Base-by-base conservation (phyloP, 2,113 vertebrate genomes). In the Salminus brasiliensis region DNA sequence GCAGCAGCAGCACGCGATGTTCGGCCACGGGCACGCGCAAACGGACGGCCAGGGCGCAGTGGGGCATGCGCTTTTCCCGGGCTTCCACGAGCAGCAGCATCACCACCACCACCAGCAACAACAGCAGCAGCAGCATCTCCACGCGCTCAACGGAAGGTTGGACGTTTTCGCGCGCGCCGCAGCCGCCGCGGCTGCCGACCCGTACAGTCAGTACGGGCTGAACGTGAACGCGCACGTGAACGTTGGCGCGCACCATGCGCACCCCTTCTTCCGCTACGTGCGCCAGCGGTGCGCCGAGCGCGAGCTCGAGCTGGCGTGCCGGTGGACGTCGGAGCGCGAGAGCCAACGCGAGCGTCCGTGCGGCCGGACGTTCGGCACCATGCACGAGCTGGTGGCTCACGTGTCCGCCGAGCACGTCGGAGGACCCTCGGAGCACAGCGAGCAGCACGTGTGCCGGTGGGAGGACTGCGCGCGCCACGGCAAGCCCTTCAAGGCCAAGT, bases 401-500 rank as follows among this genome's bases (percentile, higher is more conserved):
- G 95, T 97, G 88, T 94, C 95, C 0, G 93, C 95, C 83, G 95
- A 96, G 85, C 95, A 97, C 60, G 84, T 96, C 92, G 95, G 95
- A 59, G 96, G 96, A 59, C 95, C 95, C n/a, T 55, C n/a, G n/a
- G 21, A n/a, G 0, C 47, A 49, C 47, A 21, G 47, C 47, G 95
- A 96, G 88, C 96, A 97, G 84, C 95, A 96, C 72, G 89, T 96
- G 85, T 97, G 96, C 83, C 95, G 93, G 85, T 97, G 95, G 96
- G 95, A 96, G 87, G 95, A 96, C 82, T 96, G 95, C 80, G 90
- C 93, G 39, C 92, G 95, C 60, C 95, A 95, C 84, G 94, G 94
- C 76, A 96, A 96, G n/a, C 94, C 95, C 67, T 97, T 96, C 94
- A 97, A 96, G 89, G 95, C 95, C 86, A 96, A 96, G 89, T 96